Evolutionary conservation across 2,888 invertebrate genomes (phyloP), one percentile per base, ranked within the genome.

Genomic region (Pachliopta kotzebuea): DNA sequence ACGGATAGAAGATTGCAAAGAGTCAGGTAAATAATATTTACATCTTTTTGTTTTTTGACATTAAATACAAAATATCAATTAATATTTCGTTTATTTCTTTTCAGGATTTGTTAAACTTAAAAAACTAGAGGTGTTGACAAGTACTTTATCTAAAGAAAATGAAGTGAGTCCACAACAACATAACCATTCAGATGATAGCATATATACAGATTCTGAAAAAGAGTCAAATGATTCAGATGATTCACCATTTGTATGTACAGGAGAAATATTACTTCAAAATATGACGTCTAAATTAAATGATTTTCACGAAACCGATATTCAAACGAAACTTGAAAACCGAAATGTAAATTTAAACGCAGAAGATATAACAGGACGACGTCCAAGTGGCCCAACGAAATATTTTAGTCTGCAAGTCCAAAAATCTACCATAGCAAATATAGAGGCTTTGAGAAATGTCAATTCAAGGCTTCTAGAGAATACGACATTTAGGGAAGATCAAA

Each of bases 41-140:
- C 49, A 14, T 17, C 4, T 23, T 26, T 45, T 45, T 21, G 6
- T 18, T 49, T 55, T 4, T 2, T 21, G 21, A 21, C 17, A 24
- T 24, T 11, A 37, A 18, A 20, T 56, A 6, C 20, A 57, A 37
- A 37, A 56, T 31, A 37, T 20, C 18, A 37, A 59, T 50, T 54
- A 6, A 6, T 18, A 6, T n/a, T 18, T 11, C 11, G 14, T 37
- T 26, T 45, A 17, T 26, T 26, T 45, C n/a, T 20, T 85, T 88
- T 53, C 80, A 94, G 94, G 94, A 52, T 94, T 89, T 70, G 88
- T 94, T 1, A 93, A 93, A 72, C 78, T 94, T 21, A 92, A 92
- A 72, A 88, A 93, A 72, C 71, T 93, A 58, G 93, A 93, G 73
- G 87, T 92, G 61, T 76, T 92, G 70, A 87, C 90, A 78, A 92